Conservation (phyloP, 2,113 vertebrate genomes). For the Ellobius talpinus region DNA sequence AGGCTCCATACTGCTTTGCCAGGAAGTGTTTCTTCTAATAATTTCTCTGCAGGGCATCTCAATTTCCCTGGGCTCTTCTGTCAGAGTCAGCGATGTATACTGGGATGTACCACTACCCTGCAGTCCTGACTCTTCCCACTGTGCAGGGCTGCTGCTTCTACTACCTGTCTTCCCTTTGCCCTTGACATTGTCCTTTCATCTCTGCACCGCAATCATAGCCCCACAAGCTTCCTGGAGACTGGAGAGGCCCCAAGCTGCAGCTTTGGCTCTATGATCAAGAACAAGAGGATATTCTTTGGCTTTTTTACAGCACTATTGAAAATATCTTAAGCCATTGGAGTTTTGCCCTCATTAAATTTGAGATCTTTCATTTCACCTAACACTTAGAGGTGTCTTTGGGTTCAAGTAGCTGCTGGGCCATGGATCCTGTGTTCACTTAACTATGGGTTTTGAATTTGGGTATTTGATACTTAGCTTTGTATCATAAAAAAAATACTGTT, state of each 20-base stretch:
- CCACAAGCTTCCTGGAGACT: background rate
- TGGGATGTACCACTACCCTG: fast-evolving
- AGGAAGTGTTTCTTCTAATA: background rate
- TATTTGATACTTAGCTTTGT: background rate
- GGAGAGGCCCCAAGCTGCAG: background rate
- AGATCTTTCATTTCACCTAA: background rate
- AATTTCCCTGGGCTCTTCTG: background rate
- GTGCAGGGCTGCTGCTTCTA: background rate
- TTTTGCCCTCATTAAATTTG: background rate
- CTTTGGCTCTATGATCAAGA: background rate
- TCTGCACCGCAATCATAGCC: background rate
- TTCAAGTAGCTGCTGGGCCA: background rate
- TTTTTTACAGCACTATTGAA: background rate
- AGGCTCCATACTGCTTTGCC: background rate
- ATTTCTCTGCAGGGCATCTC: background rate
- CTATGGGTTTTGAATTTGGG: background rate
- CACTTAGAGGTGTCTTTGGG: background rate
- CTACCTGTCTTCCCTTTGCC: background rate
- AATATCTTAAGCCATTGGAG: background rate
- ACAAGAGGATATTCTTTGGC: background rate
- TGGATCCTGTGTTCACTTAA: background rate
- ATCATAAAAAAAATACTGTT: background rate
- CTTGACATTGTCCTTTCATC: background rate
- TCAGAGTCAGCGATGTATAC: background rate
- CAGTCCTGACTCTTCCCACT: background rate